Evolutionary conservation across 2,113 vertebrate species (phyloP).

Genomic region (Pardalotus punctatus): DNA sequence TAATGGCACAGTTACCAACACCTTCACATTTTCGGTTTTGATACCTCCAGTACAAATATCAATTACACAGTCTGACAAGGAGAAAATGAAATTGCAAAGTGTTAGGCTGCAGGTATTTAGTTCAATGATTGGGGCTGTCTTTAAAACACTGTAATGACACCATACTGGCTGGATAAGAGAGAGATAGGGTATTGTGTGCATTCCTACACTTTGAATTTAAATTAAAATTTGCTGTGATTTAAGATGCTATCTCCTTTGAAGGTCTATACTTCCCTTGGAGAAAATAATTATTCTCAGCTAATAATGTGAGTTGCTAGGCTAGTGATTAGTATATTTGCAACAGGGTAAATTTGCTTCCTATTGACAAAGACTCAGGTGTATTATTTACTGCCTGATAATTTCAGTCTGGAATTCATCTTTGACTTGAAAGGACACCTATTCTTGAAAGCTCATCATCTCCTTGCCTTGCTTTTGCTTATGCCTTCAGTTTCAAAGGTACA

Average conservation of each 20-base stretch:
- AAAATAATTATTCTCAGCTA: conserved; percentile 63
- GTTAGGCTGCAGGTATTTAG: conserved; percentile 44
- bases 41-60: conserved; percentile 41
- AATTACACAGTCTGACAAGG: conserved; percentile 53
- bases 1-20: conserved; percentile 13
- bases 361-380: not conserved
- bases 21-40: conserved; percentile 29
- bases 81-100: conserved; percentile 43
- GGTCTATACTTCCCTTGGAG: conserved; percentile 24
- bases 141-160: conserved; percentile 14
- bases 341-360: conserved; percentile 35
- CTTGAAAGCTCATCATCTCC: not conserved
- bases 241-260: conserved; percentile 19
- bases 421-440: not conserved
- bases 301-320: conserved; percentile 1
- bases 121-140: not conserved
- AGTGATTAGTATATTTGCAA: conserved; percentile 47
- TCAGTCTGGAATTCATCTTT: conserved; percentile 23
- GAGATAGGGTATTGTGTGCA: not conserved
- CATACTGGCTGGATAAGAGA: not conserved
- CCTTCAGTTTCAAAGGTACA: not conserved
- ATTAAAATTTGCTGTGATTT: conserved; percentile 49
- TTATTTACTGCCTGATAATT: not conserved
- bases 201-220: conserved; percentile 18
- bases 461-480: not conserved